Percentiles rank a stretch among this genome's conserved stretches.
phyloP scores from a whole-genome alignment of 2,888 invertebrate genomes.

The Molorchus minor region DNA sequence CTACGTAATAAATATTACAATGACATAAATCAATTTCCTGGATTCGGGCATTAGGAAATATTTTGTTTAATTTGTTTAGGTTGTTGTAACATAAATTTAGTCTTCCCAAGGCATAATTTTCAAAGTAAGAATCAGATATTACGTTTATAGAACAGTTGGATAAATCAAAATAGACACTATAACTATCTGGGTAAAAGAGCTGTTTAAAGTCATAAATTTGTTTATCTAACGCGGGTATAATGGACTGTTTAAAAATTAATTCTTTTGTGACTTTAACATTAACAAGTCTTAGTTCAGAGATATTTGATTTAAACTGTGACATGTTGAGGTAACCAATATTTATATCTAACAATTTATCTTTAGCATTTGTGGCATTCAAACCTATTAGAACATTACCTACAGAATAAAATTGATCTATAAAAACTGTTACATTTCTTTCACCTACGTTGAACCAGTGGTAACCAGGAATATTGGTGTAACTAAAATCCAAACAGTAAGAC shows the following conservation, averaged over 20 bases:
- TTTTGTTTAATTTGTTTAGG: slow-evolving; percentile 10
- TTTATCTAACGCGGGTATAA: slow-evolving; percentile 22
- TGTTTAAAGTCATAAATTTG: slow-evolving; percentile 27
- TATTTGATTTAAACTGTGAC: slow-evolving; percentile 21
- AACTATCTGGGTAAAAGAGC: slow-evolving; percentile 25
- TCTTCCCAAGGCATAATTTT: slow-evolving; percentile 29
- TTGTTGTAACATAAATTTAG: slow-evolving; percentile 34
- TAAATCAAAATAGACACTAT: slow-evolving; percentile 30
- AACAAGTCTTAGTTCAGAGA: slow-evolving; percentile 19
- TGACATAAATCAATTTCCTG: slow-evolving; percentile 31
- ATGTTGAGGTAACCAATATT: slow-evolving; percentile 25
- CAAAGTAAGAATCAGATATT: slow-evolving; percentile 28
- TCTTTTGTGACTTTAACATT: slow-evolving; percentile 26
- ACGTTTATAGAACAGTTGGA: slow-evolving; percentile 29
- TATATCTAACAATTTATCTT: slow-evolving; percentile 23
- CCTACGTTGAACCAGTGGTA: slow-evolving; percentile 32
- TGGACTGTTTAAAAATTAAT: slow-evolving; percentile 23
- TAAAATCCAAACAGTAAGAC: slow-evolving; percentile 32
- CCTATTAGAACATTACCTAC: slow-evolving; percentile 24
- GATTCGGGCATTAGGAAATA: slow-evolving; percentile 30
- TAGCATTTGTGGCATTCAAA: slow-evolving; percentile 23
- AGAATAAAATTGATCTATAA: slow-evolving; percentile 27
- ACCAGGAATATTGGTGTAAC: slow-evolving; percentile 27
- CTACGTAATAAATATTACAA: slow-evolving; percentile 20
- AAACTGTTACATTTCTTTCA: slow-evolving; percentile 25